Conservation (phyloP, 1,140 invertebrate genomes). For the Lepeophtheirus salmonis region DNA sequence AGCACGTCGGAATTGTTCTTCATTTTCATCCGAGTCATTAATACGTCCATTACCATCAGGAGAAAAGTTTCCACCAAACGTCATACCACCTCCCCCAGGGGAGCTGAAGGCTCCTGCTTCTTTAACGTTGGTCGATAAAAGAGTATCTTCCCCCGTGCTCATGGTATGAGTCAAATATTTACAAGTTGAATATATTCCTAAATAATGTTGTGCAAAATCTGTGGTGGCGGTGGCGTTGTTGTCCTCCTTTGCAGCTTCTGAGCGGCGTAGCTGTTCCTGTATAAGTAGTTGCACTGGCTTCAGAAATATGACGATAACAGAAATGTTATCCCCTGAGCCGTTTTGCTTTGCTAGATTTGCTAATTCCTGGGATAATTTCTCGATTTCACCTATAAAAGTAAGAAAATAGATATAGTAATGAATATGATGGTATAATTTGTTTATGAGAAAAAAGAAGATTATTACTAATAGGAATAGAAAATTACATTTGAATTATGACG, state of each 20-base stretch:
- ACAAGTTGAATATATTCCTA: constrained; percentile 6
- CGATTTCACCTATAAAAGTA: constrained; percentile 3
- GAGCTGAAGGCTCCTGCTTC: not conserved
- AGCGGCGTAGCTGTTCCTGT: not conserved
- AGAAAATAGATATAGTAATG: not conserved
- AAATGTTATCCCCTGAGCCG: constrained; percentile 10
- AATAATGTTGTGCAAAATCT: not conserved
- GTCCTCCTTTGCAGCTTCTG: not conserved
- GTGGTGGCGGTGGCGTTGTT: not conserved
- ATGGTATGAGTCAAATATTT: not conserved
- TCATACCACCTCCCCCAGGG: constrained; percentile 6
- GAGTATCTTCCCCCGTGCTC: no score
- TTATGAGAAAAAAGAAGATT: no score
- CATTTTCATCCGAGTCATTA: not conserved
- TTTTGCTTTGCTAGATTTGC: constrained; percentile 9
- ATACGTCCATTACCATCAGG: no score
- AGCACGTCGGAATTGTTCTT: not conserved
- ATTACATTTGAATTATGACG: no score
- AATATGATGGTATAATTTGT: no score
- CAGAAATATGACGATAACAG: constrained; percentile 4
- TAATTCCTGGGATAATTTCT: not conserved
- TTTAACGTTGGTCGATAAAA: no score
- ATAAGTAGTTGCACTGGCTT: not conserved
- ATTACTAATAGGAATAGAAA: no score
- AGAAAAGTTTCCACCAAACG: not conserved